Base-by-base conservation (phyloP, 2,113 vertebrate genomes). In the Hippocampus abdominalis region DNA sequence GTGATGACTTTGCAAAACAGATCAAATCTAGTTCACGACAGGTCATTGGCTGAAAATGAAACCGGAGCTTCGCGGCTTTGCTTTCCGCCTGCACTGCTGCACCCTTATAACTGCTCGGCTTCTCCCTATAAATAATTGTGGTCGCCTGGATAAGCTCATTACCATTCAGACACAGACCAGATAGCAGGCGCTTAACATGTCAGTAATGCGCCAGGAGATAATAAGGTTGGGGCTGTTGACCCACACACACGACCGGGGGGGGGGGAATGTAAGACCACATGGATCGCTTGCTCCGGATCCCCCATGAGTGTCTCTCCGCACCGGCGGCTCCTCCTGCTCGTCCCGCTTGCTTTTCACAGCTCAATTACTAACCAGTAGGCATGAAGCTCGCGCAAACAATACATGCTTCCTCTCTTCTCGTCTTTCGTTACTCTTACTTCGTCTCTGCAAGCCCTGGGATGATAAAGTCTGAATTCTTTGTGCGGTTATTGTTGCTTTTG, bases 1-100 rank as follows among this genome's bases (percentile, higher is more conserved):
- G 77, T 77, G 72, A 76, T 72, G 72, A 72, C 78, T 65, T 7
- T 40, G 59, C 56, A 11, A 59, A 39, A 42, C 71, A 74, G 16
- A 70, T 78, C 70, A 79, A 69, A 81, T 88, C 77, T 79, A 85
- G 80, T 85, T 84, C 56, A 81, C 72, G 61, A 72, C 67, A 68
- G 79, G 76, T 82, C 61, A 42, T 57, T 71, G 65, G 49, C 77
- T 84, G 72, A 69, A 86, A 84, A 83, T 82, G 81, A 84, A 84
- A 85, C 77, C 72, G 59, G 75, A 89, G 53, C 78, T 65, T 20
- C 23, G 13, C 64, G 20, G 79, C 75, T 75, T 78, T 29, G 76
- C 51, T 77, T 73, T 76, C 82, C 15, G 1, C 78, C 78, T 49
- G 46, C 49, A 23, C 51, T 13, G 48, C 62, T 75, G 61, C 76